These are phyloP conservation scores for Oryzias melastigma DNA, from an alignment of 2,113 vertebrate species.

Conservation along the genomic window DNA sequence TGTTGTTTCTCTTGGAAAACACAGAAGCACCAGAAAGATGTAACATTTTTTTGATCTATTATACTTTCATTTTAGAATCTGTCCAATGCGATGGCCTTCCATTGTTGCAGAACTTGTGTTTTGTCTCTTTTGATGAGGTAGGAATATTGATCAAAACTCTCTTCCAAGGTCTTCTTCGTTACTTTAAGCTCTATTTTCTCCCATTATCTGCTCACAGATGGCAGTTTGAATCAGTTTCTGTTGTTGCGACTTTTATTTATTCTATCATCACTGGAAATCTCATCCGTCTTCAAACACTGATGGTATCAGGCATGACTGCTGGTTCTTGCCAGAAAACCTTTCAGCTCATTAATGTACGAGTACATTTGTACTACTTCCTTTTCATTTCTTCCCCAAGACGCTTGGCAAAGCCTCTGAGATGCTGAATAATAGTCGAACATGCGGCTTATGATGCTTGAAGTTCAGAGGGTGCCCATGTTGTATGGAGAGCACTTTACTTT, in stretches of 20 bases:
- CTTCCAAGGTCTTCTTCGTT: conserved; percentile 54
- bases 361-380: conserved; percentile 6
- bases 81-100: too few relatives aligned
- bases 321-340: conserved; percentile 59
- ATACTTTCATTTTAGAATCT: too few relatives aligned
- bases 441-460: conserved; percentile 4
- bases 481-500: neutral
- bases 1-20: neutral
- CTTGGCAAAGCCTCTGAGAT: conserved; percentile 3
- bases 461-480: conserved; percentile 4
- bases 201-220: conserved; percentile 52
- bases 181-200: conserved; percentile 58
- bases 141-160: conserved; percentile 49
- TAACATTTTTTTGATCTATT: too few relatives aligned
- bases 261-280: conserved; percentile 61
- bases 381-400: conserved; percentile 11
- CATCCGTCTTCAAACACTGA: conserved; percentile 66
- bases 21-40: too few relatives aligned
- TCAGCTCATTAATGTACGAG: conserved; percentile 55
- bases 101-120: neutral
- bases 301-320: conserved; percentile 57
- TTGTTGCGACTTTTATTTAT: conserved; percentile 52
- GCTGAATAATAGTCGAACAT: conserved; percentile 12
- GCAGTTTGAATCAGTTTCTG: conserved; percentile 54
- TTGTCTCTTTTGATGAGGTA: conserved; percentile 15